Evolutionary conservation across 2,797 vertebrate species (phyloP).

Genomic region (Thunnus albacares): DNA sequence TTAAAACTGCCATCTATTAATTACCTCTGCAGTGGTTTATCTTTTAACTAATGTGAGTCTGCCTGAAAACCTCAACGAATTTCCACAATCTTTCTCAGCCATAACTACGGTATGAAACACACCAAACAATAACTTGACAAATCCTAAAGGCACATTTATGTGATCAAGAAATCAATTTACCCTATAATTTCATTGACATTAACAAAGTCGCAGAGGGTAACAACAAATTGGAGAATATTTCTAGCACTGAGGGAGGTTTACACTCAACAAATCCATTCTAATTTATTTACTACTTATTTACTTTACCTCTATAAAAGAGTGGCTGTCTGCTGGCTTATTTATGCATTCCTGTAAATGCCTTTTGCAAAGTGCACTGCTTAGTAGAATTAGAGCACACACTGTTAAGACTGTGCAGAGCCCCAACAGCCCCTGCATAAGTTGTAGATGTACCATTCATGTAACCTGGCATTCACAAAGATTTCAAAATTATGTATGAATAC

Average conservation of each 20-base stretch:
- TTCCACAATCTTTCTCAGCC: neutral
- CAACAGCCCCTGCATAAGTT: neutral
- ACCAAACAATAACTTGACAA: neutral
- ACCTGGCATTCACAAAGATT: conserved; percentile 4
- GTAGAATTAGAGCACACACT: conserved; percentile 25
- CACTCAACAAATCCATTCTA: neutral
- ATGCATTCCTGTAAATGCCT: conserved; percentile 37
- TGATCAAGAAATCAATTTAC: neutral
- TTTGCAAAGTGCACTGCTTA: conserved; percentile 7
- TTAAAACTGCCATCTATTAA: too few relatives aligned
- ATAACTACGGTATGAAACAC: neutral
- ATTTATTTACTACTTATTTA: conserved; percentile 32
- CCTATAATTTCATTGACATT: neutral
- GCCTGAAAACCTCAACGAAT: neutral
- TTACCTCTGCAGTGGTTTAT: too few relatives aligned
- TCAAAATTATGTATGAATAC: neutral
- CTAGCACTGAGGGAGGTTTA: neutral
- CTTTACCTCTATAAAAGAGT: conserved; percentile 30
- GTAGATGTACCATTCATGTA: conserved; percentile 15
- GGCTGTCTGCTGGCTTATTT: conserved; percentile 38
- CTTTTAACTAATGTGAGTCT: too few relatives aligned
- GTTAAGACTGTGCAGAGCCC: conserved; percentile 34
- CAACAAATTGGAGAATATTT: neutral
- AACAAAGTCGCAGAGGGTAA: neutral
- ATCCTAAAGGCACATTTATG: neutral